phyloP scores from a whole-genome alignment of 2,113 vertebrate species.

The Epinephelus moara region DNA sequence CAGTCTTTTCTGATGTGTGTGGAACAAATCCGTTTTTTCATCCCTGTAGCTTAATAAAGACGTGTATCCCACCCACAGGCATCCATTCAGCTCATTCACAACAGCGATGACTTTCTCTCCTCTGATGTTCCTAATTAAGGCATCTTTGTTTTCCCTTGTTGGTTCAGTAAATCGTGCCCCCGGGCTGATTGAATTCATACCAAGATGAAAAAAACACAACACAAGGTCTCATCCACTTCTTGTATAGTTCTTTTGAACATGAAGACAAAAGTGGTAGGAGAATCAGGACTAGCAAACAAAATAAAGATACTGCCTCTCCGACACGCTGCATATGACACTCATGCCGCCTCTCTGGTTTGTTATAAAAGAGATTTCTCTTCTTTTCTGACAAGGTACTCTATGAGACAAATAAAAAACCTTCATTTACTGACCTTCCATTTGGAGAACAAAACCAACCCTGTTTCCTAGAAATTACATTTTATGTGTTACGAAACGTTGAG shows the following conservation, averaged over 20 bases:
- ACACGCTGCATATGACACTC: neutral
- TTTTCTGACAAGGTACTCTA: neutral
- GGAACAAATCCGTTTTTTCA: conserved; percentile 1
- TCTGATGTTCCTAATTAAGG: conserved; percentile 70
- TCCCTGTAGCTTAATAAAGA: conserved; percentile 52
- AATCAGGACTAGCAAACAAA: neutral
- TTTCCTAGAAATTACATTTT: no score
- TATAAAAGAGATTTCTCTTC: neutral
- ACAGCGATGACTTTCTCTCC: conserved; percentile 33
- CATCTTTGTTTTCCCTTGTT: conserved; percentile 62
- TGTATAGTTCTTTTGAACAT: conserved; percentile 3
- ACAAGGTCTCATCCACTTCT: neutral
- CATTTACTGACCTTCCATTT: conserved; percentile 6
- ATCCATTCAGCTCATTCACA: conserved; percentile 49
- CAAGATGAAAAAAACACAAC: conserved; percentile 11
- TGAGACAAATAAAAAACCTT: neutral
- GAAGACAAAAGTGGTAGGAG: neutral
- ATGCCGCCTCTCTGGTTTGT: neutral
- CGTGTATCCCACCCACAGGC: conserved; percentile 10
- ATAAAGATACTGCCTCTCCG: neutral
- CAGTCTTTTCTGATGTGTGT: conserved; percentile 1
- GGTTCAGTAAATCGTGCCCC: conserved; percentile 66
- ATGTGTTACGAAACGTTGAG: no score
- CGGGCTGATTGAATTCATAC: conserved; percentile 43
- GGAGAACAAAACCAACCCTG: neutral